Conservation (phyloP, 2,797 vertebrate genomes). For the Xenopus petersii region DNA sequence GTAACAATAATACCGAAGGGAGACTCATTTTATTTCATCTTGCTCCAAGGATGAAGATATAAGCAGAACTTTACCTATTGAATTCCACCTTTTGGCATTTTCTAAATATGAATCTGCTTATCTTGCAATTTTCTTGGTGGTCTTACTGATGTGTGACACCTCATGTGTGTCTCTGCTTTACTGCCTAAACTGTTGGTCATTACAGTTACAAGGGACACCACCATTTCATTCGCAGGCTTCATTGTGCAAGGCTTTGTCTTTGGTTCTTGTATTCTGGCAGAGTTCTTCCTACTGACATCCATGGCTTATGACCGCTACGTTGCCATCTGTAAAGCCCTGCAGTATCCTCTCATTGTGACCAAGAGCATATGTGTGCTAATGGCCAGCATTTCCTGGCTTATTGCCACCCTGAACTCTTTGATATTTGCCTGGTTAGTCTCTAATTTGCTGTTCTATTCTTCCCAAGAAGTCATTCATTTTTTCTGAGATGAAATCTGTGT, state of each 20-base stretch:
- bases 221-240: neutral
- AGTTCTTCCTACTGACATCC: conserved; percentile 6
- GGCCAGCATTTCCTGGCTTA: neutral
- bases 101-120: neutral
- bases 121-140: neutral
- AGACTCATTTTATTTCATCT: no score
- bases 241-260: conserved; percentile 4
- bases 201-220: neutral
- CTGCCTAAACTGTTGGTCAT: conserved; percentile 2
- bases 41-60: neutral
- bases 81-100: conserved; percentile 17
- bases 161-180: neutral
- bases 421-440: neutral
- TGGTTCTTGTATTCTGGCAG: neutral
- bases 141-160: conserved; percentile 8
- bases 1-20: no score
- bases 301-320: conserved; percentile 28
- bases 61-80: neutral
- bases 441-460: neutral
- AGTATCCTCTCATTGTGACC: conserved; percentile 7
- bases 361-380: neutral
- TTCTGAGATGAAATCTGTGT: neutral
- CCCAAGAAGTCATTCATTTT: conserved; percentile 6
- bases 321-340: conserved; percentile 16
- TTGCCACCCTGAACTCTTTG: neutral